phyloP scores from a whole-genome alignment of 2,888 invertebrate species.

The Coelinius sp. region DNA sequence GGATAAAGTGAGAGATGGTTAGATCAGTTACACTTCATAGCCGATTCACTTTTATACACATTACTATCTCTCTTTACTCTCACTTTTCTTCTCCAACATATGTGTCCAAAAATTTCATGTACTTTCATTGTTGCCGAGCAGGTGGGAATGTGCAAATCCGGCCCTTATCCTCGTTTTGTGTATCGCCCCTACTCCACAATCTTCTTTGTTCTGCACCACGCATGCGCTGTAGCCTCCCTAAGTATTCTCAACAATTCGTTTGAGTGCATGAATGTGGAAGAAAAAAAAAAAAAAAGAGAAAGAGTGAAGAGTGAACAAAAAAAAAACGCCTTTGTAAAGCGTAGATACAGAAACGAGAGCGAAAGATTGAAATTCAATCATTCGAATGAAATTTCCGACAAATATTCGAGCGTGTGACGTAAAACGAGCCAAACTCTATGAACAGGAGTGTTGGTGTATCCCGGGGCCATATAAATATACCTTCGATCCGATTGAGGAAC shows the following conservation, averaged over 20 bases:
- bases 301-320: neutral
- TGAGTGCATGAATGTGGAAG: slow-evolving; percentile 1
- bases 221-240: neutral
- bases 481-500: slow-evolving; percentile 39
- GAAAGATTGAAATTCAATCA: slow-evolving; percentile 11
- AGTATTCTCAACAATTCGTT: slow-evolving; percentile 17
- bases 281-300: neutral
- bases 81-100: neutral
- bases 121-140: neutral
- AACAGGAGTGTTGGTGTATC: slow-evolving; percentile 27
- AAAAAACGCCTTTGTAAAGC: neutral
- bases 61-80: neutral
- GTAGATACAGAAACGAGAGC: slow-evolving; percentile 1
- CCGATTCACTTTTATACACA: neutral
- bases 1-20: slow-evolving; percentile 16
- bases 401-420: slow-evolving; percentile 14
- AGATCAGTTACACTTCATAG: slow-evolving; percentile 9
- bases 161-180: slow-evolving; percentile 22
- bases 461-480: slow-evolving; percentile 35
- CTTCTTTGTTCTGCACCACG: slow-evolving; percentile 12
- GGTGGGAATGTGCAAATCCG: slow-evolving; percentile 12
- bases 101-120: neutral
- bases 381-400: slow-evolving; percentile 5
- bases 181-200: neutral
- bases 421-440: slow-evolving; percentile 30